These are phyloP conservation scores for Nemotelus nigrinus DNA, from an alignment of 2,888 invertebrate species.

Conservation along the genomic window DNA sequence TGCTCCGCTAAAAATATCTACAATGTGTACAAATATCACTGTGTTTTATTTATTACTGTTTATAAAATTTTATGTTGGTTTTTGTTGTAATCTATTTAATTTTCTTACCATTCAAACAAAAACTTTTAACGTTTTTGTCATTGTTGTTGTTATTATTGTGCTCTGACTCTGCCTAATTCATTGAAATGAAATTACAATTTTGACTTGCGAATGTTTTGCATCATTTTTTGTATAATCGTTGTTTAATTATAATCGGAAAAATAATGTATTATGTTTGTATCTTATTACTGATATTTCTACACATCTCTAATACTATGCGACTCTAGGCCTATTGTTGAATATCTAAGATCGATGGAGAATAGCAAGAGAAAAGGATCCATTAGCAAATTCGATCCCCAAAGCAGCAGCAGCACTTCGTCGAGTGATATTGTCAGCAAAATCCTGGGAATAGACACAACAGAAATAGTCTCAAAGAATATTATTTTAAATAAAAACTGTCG, in stretches of 20 bases:
- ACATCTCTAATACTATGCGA: conserved; percentile 12
- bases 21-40: not conserved
- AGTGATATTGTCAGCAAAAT: conserved; percentile 53
- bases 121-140: conserved; percentile 1
- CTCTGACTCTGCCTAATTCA: not conserved
- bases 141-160: conserved; percentile 4
- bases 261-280: conserved; percentile 26
- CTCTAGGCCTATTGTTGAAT: conserved; percentile 63
- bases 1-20: conserved; percentile 19
- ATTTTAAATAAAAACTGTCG: conserved; percentile 52
- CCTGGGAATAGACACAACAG: conserved; percentile 55
- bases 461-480: conserved; percentile 52
- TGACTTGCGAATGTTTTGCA: not conserved
- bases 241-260: conserved; percentile 7
- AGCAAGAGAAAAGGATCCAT: conserved; percentile 64
- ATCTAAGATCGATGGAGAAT: conserved; percentile 67
- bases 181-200: not conserved
- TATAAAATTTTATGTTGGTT: not conserved
- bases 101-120: not conserved
- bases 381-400: conserved; percentile 50
- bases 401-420: conserved; percentile 40
- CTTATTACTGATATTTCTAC: conserved; percentile 22
- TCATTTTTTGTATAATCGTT: not conserved
- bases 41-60: too few relatives aligned
- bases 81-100: not conserved